Conservation (phyloP, 2,797 vertebrate genomes). For the Parotocinclus haroldoi region DNA sequence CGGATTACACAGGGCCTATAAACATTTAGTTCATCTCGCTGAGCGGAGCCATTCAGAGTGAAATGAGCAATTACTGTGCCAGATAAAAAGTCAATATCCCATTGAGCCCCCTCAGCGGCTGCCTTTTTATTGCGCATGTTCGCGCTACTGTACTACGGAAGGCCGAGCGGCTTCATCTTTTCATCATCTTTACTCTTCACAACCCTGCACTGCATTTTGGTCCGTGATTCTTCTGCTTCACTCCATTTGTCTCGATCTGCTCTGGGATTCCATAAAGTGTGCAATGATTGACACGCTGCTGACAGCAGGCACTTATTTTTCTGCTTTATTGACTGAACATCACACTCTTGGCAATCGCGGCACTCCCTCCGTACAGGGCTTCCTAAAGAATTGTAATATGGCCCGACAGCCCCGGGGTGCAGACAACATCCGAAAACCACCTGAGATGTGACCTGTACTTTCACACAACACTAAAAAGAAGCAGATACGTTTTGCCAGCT, state of each 20-base stretch:
- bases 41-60: slow-evolving; percentile 38
- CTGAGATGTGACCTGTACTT: slow-evolving; percentile 46
- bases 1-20: slow-evolving; percentile 36
- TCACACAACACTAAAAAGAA: background rate
- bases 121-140: slow-evolving; percentile 17
- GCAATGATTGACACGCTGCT: slow-evolving; percentile 30
- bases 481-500: too few species aligned
- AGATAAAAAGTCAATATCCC: slow-evolving; percentile 48
- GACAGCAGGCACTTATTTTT: slow-evolving; percentile 36
- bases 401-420: slow-evolving; percentile 20
- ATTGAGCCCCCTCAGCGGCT: slow-evolving; percentile 2
- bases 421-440: slow-evolving; percentile 24
- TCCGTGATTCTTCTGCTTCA: background rate
- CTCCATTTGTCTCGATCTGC: slow-evolving; percentile 12
- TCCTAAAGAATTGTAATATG: slow-evolving; percentile 46
- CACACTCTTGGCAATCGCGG: slow-evolving; percentile 30
- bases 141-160: background rate
- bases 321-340: slow-evolving; percentile 35
- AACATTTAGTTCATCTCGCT: slow-evolving; percentile 41
- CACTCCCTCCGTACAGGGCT: slow-evolving; percentile 16
- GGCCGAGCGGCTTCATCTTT: slow-evolving; percentile 48
- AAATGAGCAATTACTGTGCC: slow-evolving; percentile 41
- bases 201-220: slow-evolving; percentile 18
- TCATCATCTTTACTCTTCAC: slow-evolving; percentile 37
- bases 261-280: slow-evolving; percentile 35